Percentiles rank a stretch among this genome's conserved stretches.
Conservation (phyloP, 2,888 invertebrate genomes). For the Ochlodes sylvanus region DNA sequence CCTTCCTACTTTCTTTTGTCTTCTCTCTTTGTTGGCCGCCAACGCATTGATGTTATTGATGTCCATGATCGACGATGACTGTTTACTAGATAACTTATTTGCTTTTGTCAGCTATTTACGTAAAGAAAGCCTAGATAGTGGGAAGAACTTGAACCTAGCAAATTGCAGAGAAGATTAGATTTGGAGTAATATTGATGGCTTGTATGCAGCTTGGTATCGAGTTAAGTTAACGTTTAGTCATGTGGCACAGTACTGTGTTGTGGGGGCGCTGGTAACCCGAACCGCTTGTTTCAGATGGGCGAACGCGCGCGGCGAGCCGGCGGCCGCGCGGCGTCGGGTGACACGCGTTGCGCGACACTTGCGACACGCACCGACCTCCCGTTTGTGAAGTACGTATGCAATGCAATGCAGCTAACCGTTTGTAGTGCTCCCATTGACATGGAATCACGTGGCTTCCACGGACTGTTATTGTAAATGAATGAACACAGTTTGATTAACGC, state of each 20-base stretch:
- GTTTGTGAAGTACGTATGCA: conserved; percentile 68
- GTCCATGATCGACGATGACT: no score
- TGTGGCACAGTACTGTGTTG: conserved; percentile 7
- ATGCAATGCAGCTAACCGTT: not conserved
- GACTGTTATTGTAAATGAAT: not conserved
- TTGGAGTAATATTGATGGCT: no score
- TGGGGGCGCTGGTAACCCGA: conserved; percentile 57
- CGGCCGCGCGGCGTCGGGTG: conserved; percentile 74
- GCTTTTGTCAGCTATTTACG: no score
- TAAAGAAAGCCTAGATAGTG: no score
- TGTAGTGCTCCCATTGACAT: not conserved
- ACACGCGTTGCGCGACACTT: conserved; percentile 67
- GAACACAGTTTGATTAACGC: conserved; percentile 3
- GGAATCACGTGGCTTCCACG: not conserved
- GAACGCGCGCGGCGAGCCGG: conserved; percentile 70
- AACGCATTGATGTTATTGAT: no score
- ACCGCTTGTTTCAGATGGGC: conserved; percentile 76
- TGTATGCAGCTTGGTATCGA: not conserved
- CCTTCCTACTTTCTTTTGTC: no score
- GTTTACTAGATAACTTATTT: no score
- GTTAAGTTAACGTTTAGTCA: conserved; percentile 10
- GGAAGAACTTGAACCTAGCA: no score
- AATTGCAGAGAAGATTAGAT: no score
- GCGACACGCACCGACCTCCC: conserved; percentile 53
- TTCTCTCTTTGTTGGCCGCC: no score